Base-by-base conservation (phyloP, 2,797 vertebrate genomes). In the Acropternis orthonyx region DNA sequence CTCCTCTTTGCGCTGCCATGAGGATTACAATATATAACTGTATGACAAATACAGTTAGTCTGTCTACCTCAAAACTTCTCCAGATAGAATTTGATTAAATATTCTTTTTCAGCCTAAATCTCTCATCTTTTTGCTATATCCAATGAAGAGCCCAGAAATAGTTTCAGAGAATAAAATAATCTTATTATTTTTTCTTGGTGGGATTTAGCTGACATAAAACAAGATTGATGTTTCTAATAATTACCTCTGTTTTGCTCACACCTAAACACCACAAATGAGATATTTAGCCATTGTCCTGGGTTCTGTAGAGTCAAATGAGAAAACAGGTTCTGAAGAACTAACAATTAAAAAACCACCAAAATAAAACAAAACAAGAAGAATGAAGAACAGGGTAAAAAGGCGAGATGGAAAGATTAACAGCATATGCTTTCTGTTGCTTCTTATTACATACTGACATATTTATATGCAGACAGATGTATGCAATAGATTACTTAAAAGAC, bases 21-120 rank as follows among this genome's bases (percentile, higher is more conserved):
- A 86, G 39, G 24, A 44, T 12, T 54, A 43, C 8, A 72, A 9
- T n/a, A 61, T 5, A 15, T 26, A 81, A 51, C 26, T 32, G 5
- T 32, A 30, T 68, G 46, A 72, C 32, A 81, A 92, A 94, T 65
- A 9, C 17, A 56, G 32, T 80, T 90, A 65, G 77, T 92, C 46
- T 10, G 11, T 24, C 12, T 36, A 62, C 24, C 17, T 84, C 37
- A 75, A 94, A 93, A 86, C 23, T 19, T 84, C 28, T 92, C 46
- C n/a, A 84, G 51, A 13, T 86, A 58, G 34, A 95, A 68, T 43
- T 62, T 20, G 37, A 88, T 86, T 93, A 93, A 93, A 54, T 81
- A 32, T 37, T 56, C 18, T 58, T 69, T 81, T 90, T 66, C 6
- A 39, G 18, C 15, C 34, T 75, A 78, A 90, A 77, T n/a, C 16